Evolutionary conservation across 2,888 invertebrate genomes (phyloP), one percentile per base, ranked within the genome.

Genomic region (Campoplex nolae): DNA sequence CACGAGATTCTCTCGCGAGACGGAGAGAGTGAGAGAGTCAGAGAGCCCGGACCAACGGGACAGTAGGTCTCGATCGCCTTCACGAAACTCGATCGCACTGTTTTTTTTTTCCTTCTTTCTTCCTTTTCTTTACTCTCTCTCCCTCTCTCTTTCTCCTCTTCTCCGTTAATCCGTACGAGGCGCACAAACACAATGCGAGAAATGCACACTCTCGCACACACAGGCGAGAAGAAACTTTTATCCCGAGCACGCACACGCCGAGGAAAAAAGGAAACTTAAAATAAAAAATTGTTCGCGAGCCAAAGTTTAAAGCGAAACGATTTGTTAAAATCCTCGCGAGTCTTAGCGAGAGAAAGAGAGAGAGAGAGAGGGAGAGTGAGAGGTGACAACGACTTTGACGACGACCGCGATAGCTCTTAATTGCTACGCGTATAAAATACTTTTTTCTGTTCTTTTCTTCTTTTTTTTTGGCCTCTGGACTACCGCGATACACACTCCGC

Each of bases 1-100:
- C 78, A 83, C 75, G 45, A 28, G 68, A 82, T 62, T 51, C 13
- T 35, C 68, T 13, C 56, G 68, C 13, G 7, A 67, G 51, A 65
- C 73, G 67, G 73, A 75, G 67, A 75, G 81, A 68, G 68, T 38
- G 76, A 65, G 75, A 16, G 48, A 77, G 58, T 67, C 67, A 67
- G 67, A 67, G 67, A 67, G 67, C 71, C 71, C 79, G 82, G 78
- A 86, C 81, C 82, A 79, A 84, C 83, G 86, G 79, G 83, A 86
- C 75, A 76, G 88, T 86, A 86, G 88, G 87, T 86, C 89, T 84
- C 84, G 86, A 76, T 80, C 87, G 77, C 70, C 83, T 89, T 79
- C 77, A 75, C 56, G 79, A 73, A 75, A 81, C 54, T 85, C 83
- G 86, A 85, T 85, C 68, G 76, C 82, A 86, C 76, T 79, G 83